Conservation (phyloP, 2,797 vertebrate genomes). For the Phoeniculus purpureus region DNA sequence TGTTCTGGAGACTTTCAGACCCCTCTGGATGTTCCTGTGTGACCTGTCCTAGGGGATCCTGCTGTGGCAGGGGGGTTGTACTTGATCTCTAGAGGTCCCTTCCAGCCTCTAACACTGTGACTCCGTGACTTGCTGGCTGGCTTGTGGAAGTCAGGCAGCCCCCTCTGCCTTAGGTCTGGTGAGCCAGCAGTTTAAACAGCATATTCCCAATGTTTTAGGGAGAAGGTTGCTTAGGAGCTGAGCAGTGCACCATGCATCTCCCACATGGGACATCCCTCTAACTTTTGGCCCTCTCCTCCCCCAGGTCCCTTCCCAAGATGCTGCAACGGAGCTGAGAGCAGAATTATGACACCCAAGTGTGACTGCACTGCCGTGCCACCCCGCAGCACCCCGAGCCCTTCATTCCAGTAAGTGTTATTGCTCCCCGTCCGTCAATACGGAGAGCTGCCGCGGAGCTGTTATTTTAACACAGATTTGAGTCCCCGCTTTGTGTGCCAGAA, state of each 20-base stretch:
- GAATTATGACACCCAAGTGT: not conserved
- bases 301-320: not conserved
- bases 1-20: too few species aligned
- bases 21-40: too few species aligned
- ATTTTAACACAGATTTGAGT: not conserved
- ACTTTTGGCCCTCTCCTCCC: not conserved
- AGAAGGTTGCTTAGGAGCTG: not conserved
- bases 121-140: rapidly evolving
- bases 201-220: not conserved
- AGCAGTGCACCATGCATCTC: not conserved
- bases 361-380: rapidly evolving
- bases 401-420: not conserved
- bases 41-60: too few species aligned
- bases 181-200: not conserved
- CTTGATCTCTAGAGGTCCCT: too few species aligned
- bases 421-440: not conserved
- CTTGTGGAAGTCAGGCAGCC: not conserved
- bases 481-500: not conserved
- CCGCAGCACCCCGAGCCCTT: not conserved
- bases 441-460: not conserved
- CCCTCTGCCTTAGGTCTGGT: rapidly evolving
- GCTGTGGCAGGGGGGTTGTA: too few species aligned
- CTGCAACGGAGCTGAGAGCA: not conserved
- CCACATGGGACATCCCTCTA: not conserved
- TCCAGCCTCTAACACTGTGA: too few species aligned